These are phyloP conservation scores for Petrocephalus sullivani DNA, from an alignment of 2,797 vertebrate genomes.

Conservation along the genomic window DNA sequence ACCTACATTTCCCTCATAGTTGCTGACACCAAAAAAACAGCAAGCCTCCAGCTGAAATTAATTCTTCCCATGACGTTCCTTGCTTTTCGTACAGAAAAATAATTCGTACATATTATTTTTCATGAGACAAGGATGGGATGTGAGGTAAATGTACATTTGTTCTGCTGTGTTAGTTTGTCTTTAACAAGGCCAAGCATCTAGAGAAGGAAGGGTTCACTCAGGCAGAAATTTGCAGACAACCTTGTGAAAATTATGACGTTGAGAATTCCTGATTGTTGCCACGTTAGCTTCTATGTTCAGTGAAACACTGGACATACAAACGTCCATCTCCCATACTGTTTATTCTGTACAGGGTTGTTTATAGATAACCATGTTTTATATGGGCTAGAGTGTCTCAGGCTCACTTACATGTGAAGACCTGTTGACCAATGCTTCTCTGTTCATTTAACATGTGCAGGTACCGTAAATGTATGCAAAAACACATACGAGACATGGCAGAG, in stretches of 20 bases:
- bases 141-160: conserved; percentile 33
- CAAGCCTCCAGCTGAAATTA: conserved; percentile 43
- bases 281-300: neutral
- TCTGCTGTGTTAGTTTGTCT: conserved; percentile 24
- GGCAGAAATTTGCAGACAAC: neutral
- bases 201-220: neutral
- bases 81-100: neutral
- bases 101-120: neutral
- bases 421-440: neutral
- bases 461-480: neutral
- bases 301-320: neutral
- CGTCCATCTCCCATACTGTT: neutral
- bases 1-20: conserved; percentile 61
- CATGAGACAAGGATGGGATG: neutral
- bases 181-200: conserved; percentile 14
- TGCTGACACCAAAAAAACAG: conserved; percentile 57
- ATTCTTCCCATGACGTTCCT: conserved; percentile 32
- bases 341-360: neutral
- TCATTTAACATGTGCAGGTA: neutral
- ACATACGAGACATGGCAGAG: neutral
- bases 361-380: neutral
- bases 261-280: neutral
- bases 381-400: neutral
- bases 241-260: neutral
- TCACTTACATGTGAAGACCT: neutral